A percentile compares a stretch with the other conserved stretches of the same genome.
Conservation (phyloP, 2,113 vertebrate species). For the Alces alces region DNA sequence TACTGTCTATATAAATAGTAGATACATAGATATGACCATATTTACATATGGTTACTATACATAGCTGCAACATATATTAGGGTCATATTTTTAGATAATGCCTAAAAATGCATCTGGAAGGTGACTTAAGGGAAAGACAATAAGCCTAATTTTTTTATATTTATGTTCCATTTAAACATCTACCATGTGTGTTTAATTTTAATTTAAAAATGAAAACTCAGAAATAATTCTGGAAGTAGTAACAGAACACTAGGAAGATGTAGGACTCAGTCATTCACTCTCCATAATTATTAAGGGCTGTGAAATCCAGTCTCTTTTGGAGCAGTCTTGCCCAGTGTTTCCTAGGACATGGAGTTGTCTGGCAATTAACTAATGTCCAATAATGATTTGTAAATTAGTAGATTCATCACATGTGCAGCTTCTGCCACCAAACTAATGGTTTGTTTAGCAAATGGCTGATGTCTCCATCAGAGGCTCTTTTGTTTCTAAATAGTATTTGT, state of each 20-base stretch:
- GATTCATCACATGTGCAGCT: slow-evolving; percentile 38
- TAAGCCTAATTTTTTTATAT: neutral
- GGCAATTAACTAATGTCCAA: slow-evolving; percentile 50
- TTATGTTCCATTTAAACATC: slow-evolving; percentile 10
- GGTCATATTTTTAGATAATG: neutral
- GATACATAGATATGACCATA: neutral
- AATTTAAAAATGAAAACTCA: slow-evolving; percentile 17
- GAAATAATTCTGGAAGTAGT: neutral
- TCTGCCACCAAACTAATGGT: slow-evolving; percentile 45
- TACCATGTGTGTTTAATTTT: neutral
- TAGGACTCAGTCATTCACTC: neutral
- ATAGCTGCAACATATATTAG: neutral
- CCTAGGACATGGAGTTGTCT: neutral
- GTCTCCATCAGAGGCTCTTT: neutral
- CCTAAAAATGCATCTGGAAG: neutral
- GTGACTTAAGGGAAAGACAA: neutral
- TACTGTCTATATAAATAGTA: neutral
- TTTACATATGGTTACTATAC: neutral
- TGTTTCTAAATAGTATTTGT: neutral
- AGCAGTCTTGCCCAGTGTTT: neutral
- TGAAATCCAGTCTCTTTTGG: neutral
- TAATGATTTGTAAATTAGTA: slow-evolving; percentile 53
- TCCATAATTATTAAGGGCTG: neutral
- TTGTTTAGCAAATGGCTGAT: slow-evolving; percentile 49
- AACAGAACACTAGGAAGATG: neutral